A percentile compares a stretch with the other conserved stretches of the same genome.
These are phyloP conservation scores for Lordiphosa andalusiaca DNA, from an alignment of 2,888 invertebrate species.

Conservation along the genomic window DNA sequence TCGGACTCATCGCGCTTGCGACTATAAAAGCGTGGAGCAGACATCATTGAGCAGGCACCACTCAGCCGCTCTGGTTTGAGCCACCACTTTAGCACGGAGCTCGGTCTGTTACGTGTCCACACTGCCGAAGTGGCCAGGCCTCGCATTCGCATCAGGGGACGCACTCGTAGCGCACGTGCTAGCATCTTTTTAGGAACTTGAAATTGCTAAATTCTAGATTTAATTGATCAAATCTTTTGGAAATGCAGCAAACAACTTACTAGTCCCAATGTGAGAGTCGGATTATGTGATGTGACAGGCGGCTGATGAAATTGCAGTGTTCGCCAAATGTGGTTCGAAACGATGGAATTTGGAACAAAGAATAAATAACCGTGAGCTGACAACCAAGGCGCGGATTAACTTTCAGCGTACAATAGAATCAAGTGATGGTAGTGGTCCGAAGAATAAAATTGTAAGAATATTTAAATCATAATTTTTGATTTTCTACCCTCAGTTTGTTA, in stretches of 20 bases:
- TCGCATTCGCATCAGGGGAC: conserved; percentile 39
- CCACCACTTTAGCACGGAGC: conserved; percentile 38
- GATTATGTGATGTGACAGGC: conserved; percentile 61
- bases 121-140: conserved; percentile 40
- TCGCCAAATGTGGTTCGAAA: neutral
- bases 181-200: conserved; percentile 31
- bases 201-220: conserved; percentile 15
- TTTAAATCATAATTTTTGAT: no score
- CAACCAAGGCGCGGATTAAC: no score
- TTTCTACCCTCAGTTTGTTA: no score
- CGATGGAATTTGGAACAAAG: no score
- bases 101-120: conserved; percentile 35
- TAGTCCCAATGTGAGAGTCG: conserved; percentile 35
- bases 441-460: no score
- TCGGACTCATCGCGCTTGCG: conserved; percentile 56
- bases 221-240: conserved; percentile 26
- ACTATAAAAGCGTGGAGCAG: conserved; percentile 45
- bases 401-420: no score
- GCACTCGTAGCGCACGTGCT: conserved; percentile 53
- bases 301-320: conserved; percentile 58
- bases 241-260: conserved; percentile 30
- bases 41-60: conserved; percentile 27
- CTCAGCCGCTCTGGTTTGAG: conserved; percentile 15
- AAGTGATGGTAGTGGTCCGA: no score
- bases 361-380: no score